Evolutionary conservation across 2,113 vertebrate species (phyloP).

Genomic region (Oncorhynchus kisutch): DNA sequence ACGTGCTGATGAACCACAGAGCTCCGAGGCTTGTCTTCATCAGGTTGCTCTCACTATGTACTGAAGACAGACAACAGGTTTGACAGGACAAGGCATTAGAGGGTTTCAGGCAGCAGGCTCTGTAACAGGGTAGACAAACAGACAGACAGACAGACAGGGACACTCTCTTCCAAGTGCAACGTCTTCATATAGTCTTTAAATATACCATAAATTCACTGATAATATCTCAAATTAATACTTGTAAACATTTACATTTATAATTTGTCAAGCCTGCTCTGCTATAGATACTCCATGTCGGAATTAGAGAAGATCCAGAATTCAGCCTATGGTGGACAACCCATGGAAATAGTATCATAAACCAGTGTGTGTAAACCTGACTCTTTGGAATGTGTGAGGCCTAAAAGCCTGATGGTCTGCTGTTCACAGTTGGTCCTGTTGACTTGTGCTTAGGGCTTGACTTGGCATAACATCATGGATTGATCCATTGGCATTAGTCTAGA

Average conservation of each 20-base stretch:
- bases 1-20: constrained; percentile 41
- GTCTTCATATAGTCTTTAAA: constrained; percentile 37
- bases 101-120: constrained; percentile 73
- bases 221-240: constrained; percentile 9
- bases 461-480: constrained; percentile 40
- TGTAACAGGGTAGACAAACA: constrained; percentile 52
- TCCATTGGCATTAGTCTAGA: constrained; percentile 54
- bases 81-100: constrained; percentile 67
- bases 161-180: constrained; percentile 38
- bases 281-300: constrained; percentile 53
- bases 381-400: constrained; percentile 55
- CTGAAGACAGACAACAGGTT: constrained; percentile 37
- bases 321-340: constrained; percentile 4
- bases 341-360: constrained; percentile 21
- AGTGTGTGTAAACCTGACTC: constrained; percentile 18
- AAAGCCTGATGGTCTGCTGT: neutral
- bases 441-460: constrained; percentile 58
- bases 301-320: constrained; percentile 30
- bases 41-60: constrained; percentile 35
- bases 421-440: constrained; percentile 33
- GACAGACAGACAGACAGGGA: constrained; percentile 36
- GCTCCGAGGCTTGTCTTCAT: constrained; percentile 40
- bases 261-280: constrained; percentile 1
- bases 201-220: constrained; percentile 4
- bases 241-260: constrained; percentile 46